Evolutionary conservation across 2,888 invertebrate species (phyloP), one percentile per base, ranked within the genome.

Genomic region (Atethmia centrago): DNA sequence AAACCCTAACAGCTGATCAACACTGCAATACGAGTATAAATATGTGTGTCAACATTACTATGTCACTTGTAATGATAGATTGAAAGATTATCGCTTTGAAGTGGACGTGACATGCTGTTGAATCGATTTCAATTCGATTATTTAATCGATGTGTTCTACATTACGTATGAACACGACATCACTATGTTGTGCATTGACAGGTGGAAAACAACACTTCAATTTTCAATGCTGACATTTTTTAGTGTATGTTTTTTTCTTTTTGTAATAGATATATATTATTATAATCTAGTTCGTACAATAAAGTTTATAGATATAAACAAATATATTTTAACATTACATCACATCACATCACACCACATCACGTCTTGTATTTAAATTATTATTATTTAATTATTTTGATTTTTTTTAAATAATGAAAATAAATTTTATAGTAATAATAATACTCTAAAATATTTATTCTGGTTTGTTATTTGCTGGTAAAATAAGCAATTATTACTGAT

Each of bases 61-160:
- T 74, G 85, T 79, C 82, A 85, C 42, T 47, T 56, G 42, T 61
- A 74, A 70, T 77, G 83, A 71, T 55, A 75, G 74, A 87, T 72
- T 82, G 79, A 80, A 72, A 71, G 59, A 81, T 82, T 69, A 72
- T 64, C 64, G 59, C 68, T 79, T 83, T 73, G 73, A 68, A 75
- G 74, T 70, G 21, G 55, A 16, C 40, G 45, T 69, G 82, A 69
- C 71, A 66, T 21, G 56, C 51, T 47, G 55, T 63, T 74, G 70
- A 81, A 70, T 75, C 68, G 66, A 70, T 71, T 83, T 71, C 51
- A 64, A 40, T 70, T 42, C 73, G 64, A 69, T 84, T 67, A 64
- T 76, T 67, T 67, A 70, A 81, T 76, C 77, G 77, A 82, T 82
- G 49, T 64, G 70, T 64, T 47, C 63, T 77, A 68, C 70, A 68